Evolutionary conservation across 1,140 invertebrate species (phyloP).

Genomic region (Macrosteles quadrilineatus): DNA sequence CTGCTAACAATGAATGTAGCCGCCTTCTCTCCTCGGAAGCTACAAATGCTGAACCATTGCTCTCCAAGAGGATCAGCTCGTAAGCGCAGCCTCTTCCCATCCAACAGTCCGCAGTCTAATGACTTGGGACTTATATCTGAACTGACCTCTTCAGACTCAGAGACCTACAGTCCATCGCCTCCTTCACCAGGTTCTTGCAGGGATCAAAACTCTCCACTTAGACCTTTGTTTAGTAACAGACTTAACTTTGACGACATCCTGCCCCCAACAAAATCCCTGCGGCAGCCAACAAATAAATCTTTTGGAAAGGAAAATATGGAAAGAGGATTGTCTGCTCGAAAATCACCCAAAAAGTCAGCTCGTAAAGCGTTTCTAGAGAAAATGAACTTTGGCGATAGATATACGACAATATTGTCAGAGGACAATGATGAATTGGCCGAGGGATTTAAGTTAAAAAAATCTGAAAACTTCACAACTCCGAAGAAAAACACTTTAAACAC

Average conservation of each 20-base stretch:
- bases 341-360: not conserved
- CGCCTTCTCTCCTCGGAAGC: conserved; percentile 2
- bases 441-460: not conserved
- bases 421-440: not conserved
- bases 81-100: conserved; percentile 7
- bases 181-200: not conserved
- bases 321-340: not conserved
- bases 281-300: not conserved
- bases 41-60: not conserved
- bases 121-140: not conserved
- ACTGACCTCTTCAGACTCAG: not conserved
- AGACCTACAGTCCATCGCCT: conserved; percentile 13
- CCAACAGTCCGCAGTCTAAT: conserved; percentile 12
- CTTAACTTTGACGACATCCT: not conserved
- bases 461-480: not conserved
- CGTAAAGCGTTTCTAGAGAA: not conserved
- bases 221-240: not conserved
- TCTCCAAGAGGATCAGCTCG: conserved; percentile 3
- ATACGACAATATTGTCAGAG: not conserved
- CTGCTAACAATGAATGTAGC: not conserved
- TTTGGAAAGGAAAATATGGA: not conserved
- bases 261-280: not conserved
- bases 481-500: not conserved
- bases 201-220: not conserved
- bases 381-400: not conserved